Evolutionary conservation across 1,140 invertebrate species (phyloP), one percentile per base, ranked within the genome.

Genomic region (Diorhabda sublineata): DNA sequence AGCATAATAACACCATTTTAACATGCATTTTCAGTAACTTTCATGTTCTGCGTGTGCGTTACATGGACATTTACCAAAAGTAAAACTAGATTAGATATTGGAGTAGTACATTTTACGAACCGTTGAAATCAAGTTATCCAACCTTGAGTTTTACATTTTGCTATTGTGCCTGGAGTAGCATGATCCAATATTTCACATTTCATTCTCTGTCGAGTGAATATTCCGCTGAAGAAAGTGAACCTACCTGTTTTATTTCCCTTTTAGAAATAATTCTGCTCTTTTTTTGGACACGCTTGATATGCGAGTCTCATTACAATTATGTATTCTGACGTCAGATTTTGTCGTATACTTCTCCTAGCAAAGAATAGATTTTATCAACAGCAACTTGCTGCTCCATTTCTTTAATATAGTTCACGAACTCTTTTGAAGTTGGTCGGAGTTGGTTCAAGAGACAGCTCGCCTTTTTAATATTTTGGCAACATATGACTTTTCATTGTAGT

Each of bases 271-370:
- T 74, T 77, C 81, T 84, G 42, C 71, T 73, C 5, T 77, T 68
- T 8, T 73, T 68, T 82, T 82, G 11, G 79, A 42, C 9, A 84
- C 81, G 71, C 76, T 75, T 6, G 81, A 80, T 61, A 83, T 69
- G 1, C 81, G 83, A 58, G 81, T 57, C 56, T 3, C 8, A 41
- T 59, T 11, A n/a, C 58, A 59, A 41, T 59, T 59, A 59, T 59
- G 26, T 41, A 59, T 59, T 59, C 58, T 59, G 58, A 41, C 58
- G 58, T 59, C 42, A 59, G 42, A 59, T 59, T 59, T 59, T 41
- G 58, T 59, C 58, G 42, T 59, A 59, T 9, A 59, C 58, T 59
- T 59, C 11, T 41, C 58, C 58, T 26, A 59, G 58, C 58, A 59
- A 59, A 57, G 58, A 59, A 59, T 59, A 59, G 42, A 59, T 26